Conservation (phyloP, 2,888 invertebrate species). For the Patella caerulea region DNA sequence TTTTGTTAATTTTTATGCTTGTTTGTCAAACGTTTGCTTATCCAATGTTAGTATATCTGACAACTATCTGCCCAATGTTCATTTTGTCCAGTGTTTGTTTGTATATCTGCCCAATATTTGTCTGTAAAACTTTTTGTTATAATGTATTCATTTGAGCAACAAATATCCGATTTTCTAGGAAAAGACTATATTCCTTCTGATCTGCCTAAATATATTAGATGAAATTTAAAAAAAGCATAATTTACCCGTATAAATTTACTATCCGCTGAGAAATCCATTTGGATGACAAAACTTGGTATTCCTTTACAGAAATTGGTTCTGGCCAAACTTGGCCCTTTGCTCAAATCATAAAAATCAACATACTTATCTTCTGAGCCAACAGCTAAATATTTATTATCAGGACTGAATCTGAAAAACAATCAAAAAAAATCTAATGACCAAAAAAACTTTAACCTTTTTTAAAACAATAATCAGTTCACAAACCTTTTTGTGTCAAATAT, state of each 20-base stretch:
- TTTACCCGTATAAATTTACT: conserved; percentile 67
- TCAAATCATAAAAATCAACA: conserved; percentile 70
- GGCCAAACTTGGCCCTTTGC: conserved; percentile 56
- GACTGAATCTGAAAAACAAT: conserved; percentile 66
- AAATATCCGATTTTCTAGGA: too few relatives aligned
- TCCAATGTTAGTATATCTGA: too few relatives aligned
- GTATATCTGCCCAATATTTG: too few relatives aligned
- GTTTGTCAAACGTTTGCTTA: too few relatives aligned
- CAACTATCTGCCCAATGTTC: too few relatives aligned
- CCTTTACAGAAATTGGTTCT: conserved; percentile 68
- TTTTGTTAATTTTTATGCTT: neutral
- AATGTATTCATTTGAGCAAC: too few relatives aligned
- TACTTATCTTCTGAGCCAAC: conserved; percentile 69
- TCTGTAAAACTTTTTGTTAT: too few relatives aligned
- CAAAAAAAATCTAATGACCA: conserved; percentile 13
- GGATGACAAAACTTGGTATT: conserved; percentile 66
- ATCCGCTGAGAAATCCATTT: conserved; percentile 71
- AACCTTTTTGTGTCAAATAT: too few relatives aligned
- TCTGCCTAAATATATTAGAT: too few relatives aligned
- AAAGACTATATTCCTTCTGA: too few relatives aligned
- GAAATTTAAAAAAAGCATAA: conserved; percentile 3
- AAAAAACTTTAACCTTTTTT: neutral
- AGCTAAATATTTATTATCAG: conserved; percentile 64
- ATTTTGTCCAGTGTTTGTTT: too few relatives aligned
- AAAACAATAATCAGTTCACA: neutral